Conservation (phyloP, 2,888 invertebrate species). For the Cantharis lateralis region DNA sequence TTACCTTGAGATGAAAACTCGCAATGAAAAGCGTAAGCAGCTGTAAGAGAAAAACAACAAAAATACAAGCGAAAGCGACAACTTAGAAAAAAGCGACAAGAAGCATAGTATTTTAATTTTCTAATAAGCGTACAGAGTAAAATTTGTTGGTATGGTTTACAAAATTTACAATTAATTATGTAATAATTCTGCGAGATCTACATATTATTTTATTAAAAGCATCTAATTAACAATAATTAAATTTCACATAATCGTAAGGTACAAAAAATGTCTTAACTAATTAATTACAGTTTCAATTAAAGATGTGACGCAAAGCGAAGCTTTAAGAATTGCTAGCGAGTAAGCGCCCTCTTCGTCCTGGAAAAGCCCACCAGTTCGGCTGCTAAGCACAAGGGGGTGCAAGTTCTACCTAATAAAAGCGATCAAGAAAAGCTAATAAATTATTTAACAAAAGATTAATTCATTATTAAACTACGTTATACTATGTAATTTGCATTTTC, state of each 20-base stretch:
- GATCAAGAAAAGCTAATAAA: slow-evolving; percentile 19
- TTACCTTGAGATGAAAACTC: neutral
- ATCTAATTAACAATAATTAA: neutral
- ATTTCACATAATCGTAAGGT: neutral
- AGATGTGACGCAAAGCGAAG: neutral
- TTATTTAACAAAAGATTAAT: slow-evolving; percentile 18
- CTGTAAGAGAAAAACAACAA: neutral
- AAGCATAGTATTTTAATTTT: neutral
- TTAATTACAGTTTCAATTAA: neutral
- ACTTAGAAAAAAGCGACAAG: neutral
- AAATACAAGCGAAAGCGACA: neutral
- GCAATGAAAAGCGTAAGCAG: neutral
- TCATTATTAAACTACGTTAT: slow-evolving; percentile 5
- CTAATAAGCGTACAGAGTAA: neutral
- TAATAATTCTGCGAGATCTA: neutral
- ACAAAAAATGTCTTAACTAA: neutral
- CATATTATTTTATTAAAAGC: neutral
- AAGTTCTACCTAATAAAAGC: slow-evolving; percentile 27
- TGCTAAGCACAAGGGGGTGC: slow-evolving; percentile 24
- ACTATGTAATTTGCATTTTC: neutral
- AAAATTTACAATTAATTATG: neutral
- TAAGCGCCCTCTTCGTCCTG: slow-evolving; percentile 27
- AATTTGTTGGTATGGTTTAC: neutral
- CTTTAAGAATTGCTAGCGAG: neutral
- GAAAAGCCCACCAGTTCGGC: slow-evolving; percentile 22